Percentiles rank a stretch among this genome's conserved stretches.
Conservation (phyloP, 2,797 vertebrate species). For the Phalloptychus januarius region DNA sequence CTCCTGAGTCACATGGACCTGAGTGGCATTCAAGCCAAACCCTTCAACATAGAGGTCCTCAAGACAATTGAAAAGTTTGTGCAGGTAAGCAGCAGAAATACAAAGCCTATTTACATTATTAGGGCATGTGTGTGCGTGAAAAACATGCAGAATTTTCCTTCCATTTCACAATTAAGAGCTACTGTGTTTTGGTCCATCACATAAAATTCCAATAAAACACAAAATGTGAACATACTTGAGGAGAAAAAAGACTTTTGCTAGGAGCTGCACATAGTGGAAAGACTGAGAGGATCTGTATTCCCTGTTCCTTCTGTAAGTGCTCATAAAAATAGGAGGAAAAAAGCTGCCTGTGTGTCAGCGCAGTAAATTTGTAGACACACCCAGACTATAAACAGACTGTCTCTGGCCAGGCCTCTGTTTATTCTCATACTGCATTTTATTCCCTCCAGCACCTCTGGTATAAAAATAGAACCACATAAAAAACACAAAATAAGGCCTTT, state of each 20-base stretch:
- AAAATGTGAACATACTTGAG: background rate
- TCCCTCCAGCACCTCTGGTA: constrained; percentile 38
- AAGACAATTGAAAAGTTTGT: constrained; percentile 98
- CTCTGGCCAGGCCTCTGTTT: constrained; percentile 55
- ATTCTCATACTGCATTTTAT: constrained; percentile 54
- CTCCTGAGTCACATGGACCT: constrained; percentile 97
- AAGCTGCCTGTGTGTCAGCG: constrained; percentile 51
- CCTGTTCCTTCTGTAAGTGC: constrained; percentile 38
- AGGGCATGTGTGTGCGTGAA: background rate
- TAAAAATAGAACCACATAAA: constrained; percentile 54
- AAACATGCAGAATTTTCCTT: background rate
- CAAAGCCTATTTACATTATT: background rate
- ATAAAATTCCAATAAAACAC: background rate
- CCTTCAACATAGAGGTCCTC: constrained; percentile 95
- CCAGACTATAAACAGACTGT: constrained; percentile 81
- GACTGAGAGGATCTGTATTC: constrained; percentile 33
- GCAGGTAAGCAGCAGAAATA: constrained; percentile 80
- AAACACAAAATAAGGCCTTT: constrained; percentile 21
- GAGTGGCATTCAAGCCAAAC: constrained; percentile 90
- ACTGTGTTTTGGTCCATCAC: background rate
- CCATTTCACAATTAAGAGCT: background rate
- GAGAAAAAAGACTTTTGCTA: background rate
- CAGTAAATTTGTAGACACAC: constrained; percentile 77
- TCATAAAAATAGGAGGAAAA: constrained; percentile 27
- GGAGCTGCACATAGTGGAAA: background rate